A percentile compares a stretch with the other conserved stretches of the same genome.
These are phyloP conservation scores for Zaprionus nigranus DNA, from an alignment of 1,140 invertebrate species.

Conservation along the genomic window DNA sequence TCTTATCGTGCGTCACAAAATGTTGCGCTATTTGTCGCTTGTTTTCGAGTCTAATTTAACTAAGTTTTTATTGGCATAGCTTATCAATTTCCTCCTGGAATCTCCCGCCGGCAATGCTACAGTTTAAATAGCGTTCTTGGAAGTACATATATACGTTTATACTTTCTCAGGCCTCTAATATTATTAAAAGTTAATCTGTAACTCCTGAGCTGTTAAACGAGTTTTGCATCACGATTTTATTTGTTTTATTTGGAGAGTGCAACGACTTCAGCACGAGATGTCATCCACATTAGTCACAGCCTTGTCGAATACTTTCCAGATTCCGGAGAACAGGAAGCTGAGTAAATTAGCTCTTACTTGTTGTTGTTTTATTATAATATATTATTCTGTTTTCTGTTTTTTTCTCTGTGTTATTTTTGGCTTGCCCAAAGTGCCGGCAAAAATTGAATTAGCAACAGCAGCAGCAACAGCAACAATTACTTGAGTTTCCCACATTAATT, in stretches of 20 bases:
- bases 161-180: background rate
- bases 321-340: conserved; percentile 40
- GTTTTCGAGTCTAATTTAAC: conserved; percentile 4
- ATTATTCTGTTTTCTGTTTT: background rate
- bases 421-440: conserved; percentile 28
- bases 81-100: conserved; percentile 28
- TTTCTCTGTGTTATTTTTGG: background rate
- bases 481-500: conserved; percentile 42
- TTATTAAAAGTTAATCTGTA: background rate
- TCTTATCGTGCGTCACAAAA: conserved; percentile 19
- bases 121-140: background rate
- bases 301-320: conserved; percentile 4
- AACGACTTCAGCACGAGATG: conserved; percentile 49
- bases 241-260: conserved; percentile 44
- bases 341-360: conserved; percentile 31
- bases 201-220: conserved; percentile 27
- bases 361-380: conserved; percentile 15
- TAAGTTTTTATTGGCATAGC: conserved; percentile 11
- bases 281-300: conserved; percentile 55
- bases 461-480: conserved; percentile 35
- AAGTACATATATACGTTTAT: too few relatives aligned
- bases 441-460: conserved; percentile 46
- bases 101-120: background rate
- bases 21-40: conserved; percentile 7
- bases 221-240: conserved; percentile 35